Conservation (phyloP, 1,140 invertebrate genomes). For the Bactericera cockerelli region DNA sequence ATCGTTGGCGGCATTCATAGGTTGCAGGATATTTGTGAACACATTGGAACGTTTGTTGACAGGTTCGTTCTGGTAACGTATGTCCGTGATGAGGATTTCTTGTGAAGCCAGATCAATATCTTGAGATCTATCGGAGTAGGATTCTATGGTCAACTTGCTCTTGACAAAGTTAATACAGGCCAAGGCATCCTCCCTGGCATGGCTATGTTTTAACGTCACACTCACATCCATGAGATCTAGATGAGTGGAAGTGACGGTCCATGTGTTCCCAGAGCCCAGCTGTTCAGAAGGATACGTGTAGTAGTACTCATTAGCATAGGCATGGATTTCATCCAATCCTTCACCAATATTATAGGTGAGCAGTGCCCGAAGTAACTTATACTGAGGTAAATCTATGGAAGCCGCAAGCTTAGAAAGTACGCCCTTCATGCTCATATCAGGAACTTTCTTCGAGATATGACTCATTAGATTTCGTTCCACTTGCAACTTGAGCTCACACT, state of each 20-base stretch:
- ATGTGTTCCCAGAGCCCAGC: constrained; percentile 31
- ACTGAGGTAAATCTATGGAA: constrained; percentile 69
- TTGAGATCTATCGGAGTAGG: constrained; percentile 70
- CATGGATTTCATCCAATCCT: constrained; percentile 45
- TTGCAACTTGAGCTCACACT: constrained; percentile 60
- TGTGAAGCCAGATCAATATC: constrained; percentile 86
- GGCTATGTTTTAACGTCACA: constrained; percentile 41
- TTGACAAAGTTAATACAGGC: constrained; percentile 86
- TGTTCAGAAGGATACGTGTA: neutral
- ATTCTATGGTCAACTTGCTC: constrained; percentile 67
- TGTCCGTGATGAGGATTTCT: constrained; percentile 77
- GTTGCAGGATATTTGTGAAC: constrained; percentile 78
- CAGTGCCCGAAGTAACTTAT: constrained; percentile 73
- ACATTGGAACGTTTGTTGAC: constrained; percentile 61
- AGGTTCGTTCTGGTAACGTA: constrained; percentile 49
- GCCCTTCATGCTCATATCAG: constrained; percentile 74
- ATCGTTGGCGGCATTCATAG: constrained; percentile 31
- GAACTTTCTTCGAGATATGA: constrained; percentile 44
- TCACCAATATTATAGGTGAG: constrained; percentile 87
- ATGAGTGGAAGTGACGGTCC: constrained; percentile 60
- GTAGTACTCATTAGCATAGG: constrained; percentile 9
- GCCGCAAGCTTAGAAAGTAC: constrained; percentile 70
- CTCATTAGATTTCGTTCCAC: constrained; percentile 69
- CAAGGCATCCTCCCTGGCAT: constrained; percentile 40
- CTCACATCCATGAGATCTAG: constrained; percentile 80